Evolutionary conservation across 2,888 invertebrate genomes (phyloP), one percentile per base, ranked within the genome.

Genomic region (Odontomyia ornata): DNA sequence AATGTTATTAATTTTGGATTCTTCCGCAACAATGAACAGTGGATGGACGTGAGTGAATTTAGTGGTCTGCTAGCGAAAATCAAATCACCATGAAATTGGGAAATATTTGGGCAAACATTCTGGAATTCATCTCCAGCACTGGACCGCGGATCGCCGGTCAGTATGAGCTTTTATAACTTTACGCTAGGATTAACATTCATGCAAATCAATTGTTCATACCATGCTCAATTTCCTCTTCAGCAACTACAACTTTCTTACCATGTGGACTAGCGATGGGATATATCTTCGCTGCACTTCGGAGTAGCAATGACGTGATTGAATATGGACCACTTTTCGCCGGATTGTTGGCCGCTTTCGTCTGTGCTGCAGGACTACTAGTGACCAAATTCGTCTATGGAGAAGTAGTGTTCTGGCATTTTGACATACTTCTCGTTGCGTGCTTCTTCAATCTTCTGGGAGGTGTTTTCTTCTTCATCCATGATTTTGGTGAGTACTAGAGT

Each of bases 271-370:
- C 84, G 75, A 84, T 84, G 79, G 85, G 85, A 75, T 84, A 85
- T 36, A 85, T 84, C 15, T 81, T 85, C 69, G 82, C 83, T 30
- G 81, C 84, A 28, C 83, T 85, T 79, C 82, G 82, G 69, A 36
- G 76, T 1, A 76, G 80, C 1, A 73, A 67, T 0, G 80, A 82
- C 0, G 77, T 84, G 5, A 80, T 81, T 4, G 81, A 82, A 46
- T 85, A 85, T 80, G 85, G 84, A 4, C 85, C 85, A 0, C 77
- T 84, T 72, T 84, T 85, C 69, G 73, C 85, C 76, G 85, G 84
- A 36, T 81, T 81, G 64, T 81, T 82, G 57, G 79, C 81, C 76
- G 81, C 84, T 4, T 52, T 82, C 4, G 27, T 83, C 11, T 80
- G 78, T 1, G 83, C 84, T 13, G 11, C 82, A 13, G 62, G 80